phyloP scores from a whole-genome alignment of 1,140 invertebrate genomes.

The Himalopsyche phryganea region DNA sequence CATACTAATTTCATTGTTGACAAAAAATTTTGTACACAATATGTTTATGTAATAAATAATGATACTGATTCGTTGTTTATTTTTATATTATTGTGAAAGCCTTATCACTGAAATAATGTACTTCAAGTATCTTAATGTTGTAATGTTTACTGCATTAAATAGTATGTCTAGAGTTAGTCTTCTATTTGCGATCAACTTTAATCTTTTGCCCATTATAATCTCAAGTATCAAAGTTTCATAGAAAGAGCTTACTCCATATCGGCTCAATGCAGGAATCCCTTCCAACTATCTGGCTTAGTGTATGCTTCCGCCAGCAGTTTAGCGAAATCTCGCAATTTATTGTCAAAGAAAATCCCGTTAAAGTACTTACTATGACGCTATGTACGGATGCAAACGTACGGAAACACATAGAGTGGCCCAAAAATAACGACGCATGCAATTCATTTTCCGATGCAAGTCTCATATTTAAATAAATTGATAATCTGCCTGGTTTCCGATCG shows the following conservation, averaged over 20 bases:
- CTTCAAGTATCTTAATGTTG: too few species aligned
- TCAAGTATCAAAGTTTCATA: constrained; percentile 29
- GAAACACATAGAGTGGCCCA: background rate
- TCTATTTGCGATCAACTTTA: constrained; percentile 29
- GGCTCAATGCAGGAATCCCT: constrained; percentile 19
- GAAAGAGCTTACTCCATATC: constrained; percentile 20
- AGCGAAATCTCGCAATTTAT: constrained; percentile 29
- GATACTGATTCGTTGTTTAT: too few species aligned
- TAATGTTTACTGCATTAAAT: too few species aligned
- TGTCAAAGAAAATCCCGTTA: constrained; percentile 26
- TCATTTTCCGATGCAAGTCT: too few species aligned
- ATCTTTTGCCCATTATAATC: constrained; percentile 30
- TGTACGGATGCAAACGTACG: background rate
- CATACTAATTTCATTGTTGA: too few species aligned
- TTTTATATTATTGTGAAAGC: too few species aligned
- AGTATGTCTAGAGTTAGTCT: background rate
- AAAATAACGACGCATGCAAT: background rate
- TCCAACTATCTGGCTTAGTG: constrained; percentile 27
- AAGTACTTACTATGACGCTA: constrained; percentile 1
- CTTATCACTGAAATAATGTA: too few species aligned
- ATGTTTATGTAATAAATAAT: too few species aligned
- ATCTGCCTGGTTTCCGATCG: too few species aligned
- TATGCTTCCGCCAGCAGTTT: constrained; percentile 18
- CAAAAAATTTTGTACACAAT: too few species aligned
- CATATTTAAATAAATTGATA: too few species aligned